Evolutionary conservation across 2,888 invertebrate species (phyloP).

Genomic region (Drosophila prostipennis): DNA sequence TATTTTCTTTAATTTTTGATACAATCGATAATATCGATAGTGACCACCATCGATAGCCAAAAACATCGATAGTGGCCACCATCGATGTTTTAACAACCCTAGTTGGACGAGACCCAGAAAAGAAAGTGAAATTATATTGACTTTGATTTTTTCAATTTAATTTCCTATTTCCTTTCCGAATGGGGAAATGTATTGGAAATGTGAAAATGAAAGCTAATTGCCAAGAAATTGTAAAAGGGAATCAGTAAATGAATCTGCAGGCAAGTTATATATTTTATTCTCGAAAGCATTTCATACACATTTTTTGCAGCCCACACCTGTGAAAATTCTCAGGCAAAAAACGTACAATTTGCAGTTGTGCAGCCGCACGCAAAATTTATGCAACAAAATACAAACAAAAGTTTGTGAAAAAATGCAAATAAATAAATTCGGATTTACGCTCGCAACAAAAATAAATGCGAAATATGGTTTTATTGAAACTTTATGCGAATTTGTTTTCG

Average conservation of each 20-base stretch:
- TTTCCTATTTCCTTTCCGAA: conserved; percentile 42
- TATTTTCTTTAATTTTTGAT: no score
- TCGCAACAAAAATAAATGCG: conserved; percentile 1
- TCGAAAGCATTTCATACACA: background rate
- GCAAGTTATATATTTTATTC: background rate
- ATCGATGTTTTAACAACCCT: no score
- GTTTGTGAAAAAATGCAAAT: conserved; percentile 18
- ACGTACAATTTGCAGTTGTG: conserved; percentile 24
- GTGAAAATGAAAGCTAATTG: conserved; percentile 27
- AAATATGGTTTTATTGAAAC: conserved; percentile 12
- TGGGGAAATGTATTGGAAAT: background rate
- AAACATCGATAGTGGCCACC: no score
- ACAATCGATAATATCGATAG: no score
- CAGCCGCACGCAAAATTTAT: conserved; percentile 40
- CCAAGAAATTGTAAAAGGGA: conserved; percentile 2
- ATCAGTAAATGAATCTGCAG: background rate
- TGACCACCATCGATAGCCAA: no score
- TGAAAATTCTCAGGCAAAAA: conserved; percentile 22
- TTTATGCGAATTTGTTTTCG: conserved; percentile 8
- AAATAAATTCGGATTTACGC: conserved; percentile 7
- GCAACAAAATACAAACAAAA: conserved; percentile 22
- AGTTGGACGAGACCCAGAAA: conserved; percentile 36
- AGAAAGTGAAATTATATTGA: conserved; percentile 75
- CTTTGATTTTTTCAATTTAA: conserved; percentile 72
- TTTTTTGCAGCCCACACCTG: conserved; percentile 3